Conservation (phyloP, 1,140 invertebrate species). For the Charaxes varanes region DNA sequence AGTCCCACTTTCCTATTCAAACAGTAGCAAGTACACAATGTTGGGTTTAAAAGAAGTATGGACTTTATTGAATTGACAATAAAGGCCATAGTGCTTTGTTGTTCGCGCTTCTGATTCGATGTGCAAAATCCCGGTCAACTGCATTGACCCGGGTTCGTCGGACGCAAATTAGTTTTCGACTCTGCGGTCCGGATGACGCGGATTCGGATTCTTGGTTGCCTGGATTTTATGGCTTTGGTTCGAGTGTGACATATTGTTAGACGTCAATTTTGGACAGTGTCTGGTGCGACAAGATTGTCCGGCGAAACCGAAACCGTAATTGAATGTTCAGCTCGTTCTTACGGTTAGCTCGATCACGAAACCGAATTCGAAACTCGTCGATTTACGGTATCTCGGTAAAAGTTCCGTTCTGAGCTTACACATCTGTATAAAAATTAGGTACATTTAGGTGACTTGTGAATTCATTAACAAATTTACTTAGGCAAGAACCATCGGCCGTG, state of each 20-base stretch:
- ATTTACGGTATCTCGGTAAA: no score
- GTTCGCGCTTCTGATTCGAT: neutral
- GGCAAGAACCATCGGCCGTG: no score
- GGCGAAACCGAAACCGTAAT: no score
- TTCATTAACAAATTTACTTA: no score
- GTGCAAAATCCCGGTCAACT: constrained; percentile 12
- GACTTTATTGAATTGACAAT: constrained; percentile 1
- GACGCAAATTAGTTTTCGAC: constrained; percentile 19
- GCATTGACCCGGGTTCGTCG: constrained; percentile 17
- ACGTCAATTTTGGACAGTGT: neutral
- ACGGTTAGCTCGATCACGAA: no score
- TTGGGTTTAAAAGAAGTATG: neutral
- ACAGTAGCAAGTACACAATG: constrained; percentile 3
- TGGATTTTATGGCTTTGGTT: constrained; percentile 5
- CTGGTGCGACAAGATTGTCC: no score
- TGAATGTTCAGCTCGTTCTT: no score
- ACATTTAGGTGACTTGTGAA: no score
- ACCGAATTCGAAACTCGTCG: no score
- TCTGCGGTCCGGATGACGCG: constrained; percentile 7
- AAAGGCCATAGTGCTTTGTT: constrained; percentile 6
- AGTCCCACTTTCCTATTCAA: constrained; percentile 2
- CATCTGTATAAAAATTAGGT: no score
- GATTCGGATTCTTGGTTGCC: constrained; percentile 7
- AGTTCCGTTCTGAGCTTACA: no score
- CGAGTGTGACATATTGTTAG: no score